phyloP scores from a whole-genome alignment of 2,113 vertebrate genomes.

The Cavia aperea region DNA sequence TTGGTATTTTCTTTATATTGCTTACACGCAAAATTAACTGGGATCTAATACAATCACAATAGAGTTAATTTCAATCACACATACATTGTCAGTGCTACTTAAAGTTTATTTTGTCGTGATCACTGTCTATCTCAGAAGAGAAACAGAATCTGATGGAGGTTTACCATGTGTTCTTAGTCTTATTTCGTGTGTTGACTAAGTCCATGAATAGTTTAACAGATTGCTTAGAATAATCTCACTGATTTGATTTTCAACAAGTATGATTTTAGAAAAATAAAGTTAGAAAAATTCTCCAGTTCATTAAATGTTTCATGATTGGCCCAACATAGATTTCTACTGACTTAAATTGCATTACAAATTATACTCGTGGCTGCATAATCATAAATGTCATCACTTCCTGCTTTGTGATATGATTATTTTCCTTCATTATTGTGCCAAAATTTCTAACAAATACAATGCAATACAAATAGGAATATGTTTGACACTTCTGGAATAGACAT shows the following conservation, averaged over 20 bases:
- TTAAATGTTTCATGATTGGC: not conserved
- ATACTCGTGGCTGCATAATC: too few relatives aligned
- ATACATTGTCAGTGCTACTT: not conserved
- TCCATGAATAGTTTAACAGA: not conserved
- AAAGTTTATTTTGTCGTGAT: not conserved
- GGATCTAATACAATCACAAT: not conserved
- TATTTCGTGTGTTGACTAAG: accelerated
- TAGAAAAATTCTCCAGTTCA: not conserved
- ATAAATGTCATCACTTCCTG: not conserved
- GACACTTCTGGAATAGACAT: not conserved
- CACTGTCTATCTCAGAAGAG: not conserved
- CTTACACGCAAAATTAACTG: not conserved
- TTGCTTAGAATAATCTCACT: not conserved
- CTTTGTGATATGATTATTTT: not conserved
- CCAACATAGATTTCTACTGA: too few relatives aligned
- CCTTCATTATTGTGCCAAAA: not conserved
- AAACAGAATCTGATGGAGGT: not conserved
- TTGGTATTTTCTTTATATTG: not conserved
- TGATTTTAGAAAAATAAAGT: not conserved
- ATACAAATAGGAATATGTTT: too few relatives aligned
- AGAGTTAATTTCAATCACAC: not conserved
- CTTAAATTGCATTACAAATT: too few relatives aligned
- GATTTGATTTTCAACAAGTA: not conserved
- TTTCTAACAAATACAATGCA: too few relatives aligned
- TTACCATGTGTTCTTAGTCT: not conserved